Percentiles rank a stretch among this genome's conserved stretches.
These are phyloP conservation scores for Lagorchestes hirsutus DNA, from an alignment of 2,797 vertebrate species.

Conservation along the genomic window DNA sequence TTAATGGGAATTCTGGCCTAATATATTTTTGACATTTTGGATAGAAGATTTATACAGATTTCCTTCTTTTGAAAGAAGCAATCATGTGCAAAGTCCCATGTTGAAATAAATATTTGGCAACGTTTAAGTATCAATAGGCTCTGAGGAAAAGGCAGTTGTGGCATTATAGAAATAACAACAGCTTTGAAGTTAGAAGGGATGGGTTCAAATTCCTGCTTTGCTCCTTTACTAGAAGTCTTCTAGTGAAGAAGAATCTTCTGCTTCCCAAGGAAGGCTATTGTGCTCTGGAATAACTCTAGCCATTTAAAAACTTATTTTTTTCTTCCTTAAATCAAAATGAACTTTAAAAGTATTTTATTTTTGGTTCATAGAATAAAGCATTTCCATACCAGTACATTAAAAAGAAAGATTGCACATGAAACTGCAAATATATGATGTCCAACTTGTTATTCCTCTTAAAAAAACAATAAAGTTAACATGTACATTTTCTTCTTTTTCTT, in stretches of 20 bases:
- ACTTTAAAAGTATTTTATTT: background rate
- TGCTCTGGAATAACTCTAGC: background rate
- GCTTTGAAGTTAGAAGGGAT: background rate
- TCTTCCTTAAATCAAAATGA: background rate
- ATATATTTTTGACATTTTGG: conserved; percentile 52
- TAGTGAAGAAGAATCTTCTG: background rate
- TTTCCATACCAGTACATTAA: background rate
- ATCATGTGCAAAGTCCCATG: conserved; percentile 17
- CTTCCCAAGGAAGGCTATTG: background rate
- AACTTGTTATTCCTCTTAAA: too few species aligned
- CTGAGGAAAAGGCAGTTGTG: conserved; percentile 34
- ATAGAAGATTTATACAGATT: conserved; percentile 24
- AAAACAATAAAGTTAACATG: background rate
- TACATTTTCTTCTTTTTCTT: background rate
- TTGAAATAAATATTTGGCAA: conserved; percentile 51
- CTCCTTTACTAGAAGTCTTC: background rate
- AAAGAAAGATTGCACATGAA: background rate
- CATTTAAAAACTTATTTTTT: background rate
- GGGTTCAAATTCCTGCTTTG: background rate
- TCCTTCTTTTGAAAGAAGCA: conserved; percentile 53
- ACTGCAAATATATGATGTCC: background rate
- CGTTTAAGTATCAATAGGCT: conserved; percentile 56
- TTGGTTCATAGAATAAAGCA: too few species aligned
- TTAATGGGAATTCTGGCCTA: conserved; percentile 12
- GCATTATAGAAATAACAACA: background rate